phyloP scores from a whole-genome alignment of 2,888 invertebrate genomes.

The Druceiella hillmani region DNA sequence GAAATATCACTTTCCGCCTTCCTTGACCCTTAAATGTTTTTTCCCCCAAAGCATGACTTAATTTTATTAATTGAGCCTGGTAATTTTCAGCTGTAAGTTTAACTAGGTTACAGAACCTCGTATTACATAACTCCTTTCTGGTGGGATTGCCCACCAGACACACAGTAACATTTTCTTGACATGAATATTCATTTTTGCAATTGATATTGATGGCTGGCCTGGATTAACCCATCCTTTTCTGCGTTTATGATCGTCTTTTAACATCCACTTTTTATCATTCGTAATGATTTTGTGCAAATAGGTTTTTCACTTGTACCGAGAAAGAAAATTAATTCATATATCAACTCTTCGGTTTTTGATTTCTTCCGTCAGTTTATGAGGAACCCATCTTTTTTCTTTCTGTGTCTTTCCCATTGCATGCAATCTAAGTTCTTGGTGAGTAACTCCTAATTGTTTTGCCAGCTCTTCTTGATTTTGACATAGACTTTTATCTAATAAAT shows the following conservation, averaged over 20 bases:
- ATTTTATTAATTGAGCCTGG: neutral
- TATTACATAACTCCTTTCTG: neutral
- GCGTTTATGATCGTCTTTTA: neutral
- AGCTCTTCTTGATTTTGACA: too few species aligned
- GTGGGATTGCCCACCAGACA: constrained; percentile 1
- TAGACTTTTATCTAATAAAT: too few species aligned
- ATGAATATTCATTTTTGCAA: neutral
- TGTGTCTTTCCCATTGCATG: too few species aligned
- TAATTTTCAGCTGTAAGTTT: neutral
- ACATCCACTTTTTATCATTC: neutral
- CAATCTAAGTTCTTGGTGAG: too few species aligned
- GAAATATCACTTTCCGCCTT: neutral
- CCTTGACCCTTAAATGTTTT: neutral
- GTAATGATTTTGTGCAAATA: neutral
- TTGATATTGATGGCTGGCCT: neutral
- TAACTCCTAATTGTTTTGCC: too few species aligned
- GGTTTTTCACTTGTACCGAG: neutral
- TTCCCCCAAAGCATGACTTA: too few species aligned
- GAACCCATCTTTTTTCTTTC: too few species aligned
- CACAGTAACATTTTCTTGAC: neutral
- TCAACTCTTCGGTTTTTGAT: constrained; percentile 1
- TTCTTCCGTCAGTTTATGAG: neutral
- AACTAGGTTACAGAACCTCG: neutral
- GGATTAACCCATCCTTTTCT: constrained; percentile 1
- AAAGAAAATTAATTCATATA: neutral